Evolutionary conservation across 2,113 vertebrate genomes (phyloP).

Genomic region (Gambusia holbrooki): DNA sequence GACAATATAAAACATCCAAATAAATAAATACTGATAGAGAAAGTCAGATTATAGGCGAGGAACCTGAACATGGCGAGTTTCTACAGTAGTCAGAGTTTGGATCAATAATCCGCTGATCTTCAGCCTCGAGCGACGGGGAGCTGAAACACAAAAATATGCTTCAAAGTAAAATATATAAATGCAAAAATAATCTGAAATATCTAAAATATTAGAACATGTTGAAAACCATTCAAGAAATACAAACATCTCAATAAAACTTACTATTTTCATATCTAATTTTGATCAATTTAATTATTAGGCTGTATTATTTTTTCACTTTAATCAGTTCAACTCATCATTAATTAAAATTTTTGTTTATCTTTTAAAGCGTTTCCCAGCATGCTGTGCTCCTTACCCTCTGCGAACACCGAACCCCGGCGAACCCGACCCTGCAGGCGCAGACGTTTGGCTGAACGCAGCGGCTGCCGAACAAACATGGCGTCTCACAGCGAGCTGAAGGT

Average conservation of each 20-base stretch:
- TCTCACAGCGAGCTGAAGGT: conserved; percentile 68
- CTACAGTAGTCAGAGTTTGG: conserved; percentile 8
- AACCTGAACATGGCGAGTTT: conserved; percentile 3
- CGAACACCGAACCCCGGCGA: conserved; percentile 65
- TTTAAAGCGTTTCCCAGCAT: not conserved
- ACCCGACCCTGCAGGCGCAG: conserved; percentile 79
- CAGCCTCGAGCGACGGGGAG: conserved; percentile 67
- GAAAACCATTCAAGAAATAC: too few relatives aligned
- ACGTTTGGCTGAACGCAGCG: conserved; percentile 77
- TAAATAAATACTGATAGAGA: conserved; percentile 67
- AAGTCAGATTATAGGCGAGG: conserved; percentile 7
- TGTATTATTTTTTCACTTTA: too few relatives aligned
- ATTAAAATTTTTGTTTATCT: too few relatives aligned
- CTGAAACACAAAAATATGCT: conserved; percentile 59
- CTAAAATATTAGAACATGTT: too few relatives aligned
- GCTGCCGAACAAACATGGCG: conserved; percentile 75
- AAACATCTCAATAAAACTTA: too few relatives aligned
- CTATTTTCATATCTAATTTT: too few relatives aligned
- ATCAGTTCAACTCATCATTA: too few relatives aligned
- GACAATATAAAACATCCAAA: conserved; percentile 64
- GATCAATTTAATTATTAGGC: too few relatives aligned
- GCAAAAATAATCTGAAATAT: not conserved
- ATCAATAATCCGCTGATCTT: not conserved
- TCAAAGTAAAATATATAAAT: not conserved
- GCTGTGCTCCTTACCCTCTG: conserved; percentile 60